A percentile compares a stretch with the other conserved stretches of the same genome.
Evolutionary conservation across 23 tunicate species (phyloP).

Genomic region (Oikopleura dioica): DNA sequence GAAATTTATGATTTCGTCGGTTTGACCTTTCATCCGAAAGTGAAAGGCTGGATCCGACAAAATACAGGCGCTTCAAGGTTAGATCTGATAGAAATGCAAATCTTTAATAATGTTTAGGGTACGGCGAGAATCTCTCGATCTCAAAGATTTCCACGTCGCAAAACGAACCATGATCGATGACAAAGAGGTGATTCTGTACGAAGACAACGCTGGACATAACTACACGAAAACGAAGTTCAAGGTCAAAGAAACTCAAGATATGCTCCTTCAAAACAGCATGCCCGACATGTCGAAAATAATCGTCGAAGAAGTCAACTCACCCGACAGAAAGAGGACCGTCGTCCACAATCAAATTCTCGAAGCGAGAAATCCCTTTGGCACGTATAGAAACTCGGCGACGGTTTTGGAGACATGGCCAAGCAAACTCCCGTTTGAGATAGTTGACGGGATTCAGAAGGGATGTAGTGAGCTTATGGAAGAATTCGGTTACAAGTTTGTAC

Average conservation of each 20-base stretch:
- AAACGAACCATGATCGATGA: neutral
- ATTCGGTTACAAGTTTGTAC: neutral
- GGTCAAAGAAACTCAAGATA: neutral
- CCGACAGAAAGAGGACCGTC: neutral
- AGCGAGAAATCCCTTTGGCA: neutral
- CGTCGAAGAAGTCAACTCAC: neutral
- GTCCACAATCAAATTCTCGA: neutral
- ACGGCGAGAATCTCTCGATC: neutral
- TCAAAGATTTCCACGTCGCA: neutral
- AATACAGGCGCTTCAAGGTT: slow-evolving; percentile 18
- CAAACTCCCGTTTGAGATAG: neutral
- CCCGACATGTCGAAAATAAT: neutral
- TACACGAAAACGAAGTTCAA: neutral
- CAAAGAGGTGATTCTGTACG: neutral
- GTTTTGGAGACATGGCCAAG: neutral
- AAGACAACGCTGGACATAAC: slow-evolving; percentile 1
- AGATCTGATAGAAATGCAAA: neutral
- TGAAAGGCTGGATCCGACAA: slow-evolving; percentile 27
- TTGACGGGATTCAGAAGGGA: neutral
- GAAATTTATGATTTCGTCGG: slow-evolving; percentile 34
- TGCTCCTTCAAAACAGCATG: neutral
- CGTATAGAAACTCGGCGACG: neutral
- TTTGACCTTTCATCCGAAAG: slow-evolving; percentile 15
- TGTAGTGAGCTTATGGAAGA: neutral
- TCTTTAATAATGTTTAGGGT: neutral